Base-by-base conservation (phyloP, 2,888 invertebrate genomes). In the Plagodis dolabraria region DNA sequence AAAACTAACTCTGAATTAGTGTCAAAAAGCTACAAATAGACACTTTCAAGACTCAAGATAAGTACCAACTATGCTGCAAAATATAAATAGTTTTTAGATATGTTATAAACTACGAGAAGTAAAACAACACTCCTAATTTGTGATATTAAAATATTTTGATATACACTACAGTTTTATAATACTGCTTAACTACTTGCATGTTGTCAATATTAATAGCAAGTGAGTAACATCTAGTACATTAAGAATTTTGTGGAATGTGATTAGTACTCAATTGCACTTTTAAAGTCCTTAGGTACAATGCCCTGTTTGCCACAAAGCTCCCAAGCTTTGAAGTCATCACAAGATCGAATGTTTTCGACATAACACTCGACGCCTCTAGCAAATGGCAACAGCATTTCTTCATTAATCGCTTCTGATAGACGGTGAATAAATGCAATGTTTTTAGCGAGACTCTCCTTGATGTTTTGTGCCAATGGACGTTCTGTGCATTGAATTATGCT, bases 261-360 rank as follows among this genome's bases (percentile, higher is more conserved):
- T 86, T 80, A 92, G 80, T 91, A 92, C 68, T 92, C 90, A 71
- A 92, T 91, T 75, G 89, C 86, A 80, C 78, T 87, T 69, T 87
- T 89, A 63, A 93, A 93, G 65, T 89, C 89, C 70, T 92, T 89
- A 69, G 93, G 91, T 77, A 87, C 57, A 68, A 91, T 87, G 60
- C 83, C 80, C 54, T 86, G 83, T 74, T 88, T 90, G 47, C 91
- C 86, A 69, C 89, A 86, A 2, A 90, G 74, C 64, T 88, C 89
- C 93, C 93, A 93, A 47, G 93, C 93, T 67, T 91, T 90, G 65
- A 87, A 91, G 63, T 93, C 92, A 71, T 90, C 92, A 65, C 86
- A 83, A 33, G 89, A 82, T 42, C 93, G 79, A 22, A 93, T 77
- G 68, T 83, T 87, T 57, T 93, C 88, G 7, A 92, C 68, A 63